These are phyloP conservation scores for Carcharodon carcharias DNA, from an alignment of 2,797 vertebrate genomes.

Conservation along the genomic window DNA sequence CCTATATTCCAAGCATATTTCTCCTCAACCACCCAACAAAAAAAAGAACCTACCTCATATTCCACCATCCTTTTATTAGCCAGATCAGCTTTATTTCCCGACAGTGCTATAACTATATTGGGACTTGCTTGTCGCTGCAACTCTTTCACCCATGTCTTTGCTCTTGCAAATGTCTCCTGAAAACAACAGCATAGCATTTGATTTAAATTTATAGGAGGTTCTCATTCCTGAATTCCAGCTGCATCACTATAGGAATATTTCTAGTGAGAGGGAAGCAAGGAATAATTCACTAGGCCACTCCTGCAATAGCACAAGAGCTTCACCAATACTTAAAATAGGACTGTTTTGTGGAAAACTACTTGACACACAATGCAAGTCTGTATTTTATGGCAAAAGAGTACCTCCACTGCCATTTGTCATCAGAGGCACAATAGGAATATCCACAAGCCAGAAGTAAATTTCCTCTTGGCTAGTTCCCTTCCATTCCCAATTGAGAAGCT, in stretches of 20 bases:
- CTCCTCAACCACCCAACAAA: too few relatives aligned
- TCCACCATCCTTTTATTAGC: slow-evolving; percentile 68
- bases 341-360: neutral
- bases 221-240: neutral
- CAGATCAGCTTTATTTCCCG: slow-evolving; percentile 68
- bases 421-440: neutral
- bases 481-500: neutral
- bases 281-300: neutral
- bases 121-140: slow-evolving; percentile 69
- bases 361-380: neutral
- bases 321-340: neutral
- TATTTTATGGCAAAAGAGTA: neutral
- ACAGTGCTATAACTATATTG: slow-evolving; percentile 67
- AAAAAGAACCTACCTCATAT: slow-evolving; percentile 57
- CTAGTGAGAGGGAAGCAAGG: neutral
- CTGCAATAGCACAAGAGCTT: neutral
- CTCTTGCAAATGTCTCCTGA: slow-evolving; percentile 66
- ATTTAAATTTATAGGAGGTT: neutral
- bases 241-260: neutral
- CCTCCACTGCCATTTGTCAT: neutral
- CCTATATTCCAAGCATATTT: neutral
- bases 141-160: slow-evolving; percentile 71
- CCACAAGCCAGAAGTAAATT: neutral
- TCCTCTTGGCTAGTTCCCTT: neutral
- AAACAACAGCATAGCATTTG: neutral